Conservation (phyloP, 2,113 vertebrate species). For the Thymallus thymallus region DNA sequence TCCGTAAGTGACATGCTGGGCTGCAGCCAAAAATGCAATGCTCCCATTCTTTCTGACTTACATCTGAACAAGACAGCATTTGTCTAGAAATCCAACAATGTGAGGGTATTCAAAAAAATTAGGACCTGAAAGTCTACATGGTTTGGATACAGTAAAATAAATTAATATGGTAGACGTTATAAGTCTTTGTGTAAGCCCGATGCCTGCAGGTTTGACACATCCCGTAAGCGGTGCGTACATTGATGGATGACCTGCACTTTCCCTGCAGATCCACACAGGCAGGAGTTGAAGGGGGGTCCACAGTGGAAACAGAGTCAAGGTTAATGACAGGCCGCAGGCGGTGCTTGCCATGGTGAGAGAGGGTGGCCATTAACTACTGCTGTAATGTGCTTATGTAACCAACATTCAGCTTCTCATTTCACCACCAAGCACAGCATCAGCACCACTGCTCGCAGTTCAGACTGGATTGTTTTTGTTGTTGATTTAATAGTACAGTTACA, state of each 20-base stretch:
- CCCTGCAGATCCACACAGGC: background rate
- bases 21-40: background rate
- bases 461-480: too few species aligned
- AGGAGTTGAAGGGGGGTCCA: conserved; percentile 34
- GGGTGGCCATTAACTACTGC: background rate
- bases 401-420: background rate
- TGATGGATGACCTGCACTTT: background rate
- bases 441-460: background rate
- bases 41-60: background rate
- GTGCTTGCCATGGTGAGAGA: conserved; percentile 9
- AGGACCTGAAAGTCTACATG: background rate
- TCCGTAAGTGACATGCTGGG: background rate
- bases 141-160: background rate
- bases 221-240: background rate
- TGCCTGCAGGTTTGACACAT: background rate
- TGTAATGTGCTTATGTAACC: background rate
- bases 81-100: too few species aligned
- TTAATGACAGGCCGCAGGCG: conserved; percentile 65
- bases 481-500: background rate
- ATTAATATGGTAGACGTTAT: background rate
- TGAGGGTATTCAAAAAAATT: background rate
- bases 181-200: background rate
- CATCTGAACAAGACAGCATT: background rate
- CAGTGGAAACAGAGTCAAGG: conserved; percentile 66
- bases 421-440: background rate